Base-by-base conservation (phyloP, 2,113 vertebrate species). In the Neogobius melanostomus region DNA sequence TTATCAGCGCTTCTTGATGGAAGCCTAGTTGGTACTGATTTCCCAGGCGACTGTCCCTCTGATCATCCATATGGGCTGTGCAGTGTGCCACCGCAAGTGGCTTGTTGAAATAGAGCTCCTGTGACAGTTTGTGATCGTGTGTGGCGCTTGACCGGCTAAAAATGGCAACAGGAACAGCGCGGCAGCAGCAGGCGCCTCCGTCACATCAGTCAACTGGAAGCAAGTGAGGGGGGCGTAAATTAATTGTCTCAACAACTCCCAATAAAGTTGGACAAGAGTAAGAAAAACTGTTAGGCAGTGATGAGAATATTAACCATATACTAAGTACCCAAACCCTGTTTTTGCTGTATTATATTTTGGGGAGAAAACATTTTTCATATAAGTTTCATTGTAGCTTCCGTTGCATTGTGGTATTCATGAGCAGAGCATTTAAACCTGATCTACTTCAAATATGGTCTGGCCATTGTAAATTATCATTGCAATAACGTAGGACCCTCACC, bases 111-210 rank as follows among this genome's bases (percentile, higher is more conserved):
- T 79, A 75, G 71, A 81, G 78, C 77, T 74, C 71, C 68, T 72
- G 60, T 82, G 81, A 82, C 74, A 79, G 72, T 71, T 76, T 82
- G 82, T 74, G 77, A 73, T 61, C 21, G 53, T 65, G 21, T 54
- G 64, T 77, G 69, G 54, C 1, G 50, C 70, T 36, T 50, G 50
- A 72, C 74, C 69, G 48, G 66, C 81, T 88, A 81, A 88, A 85
- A 82, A 80, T 82, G 81, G 84, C 73, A 82, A 72, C 84, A 79
- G 71, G 77, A 71, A 47, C 63, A 82, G 76, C 69, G 69, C 69
- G 71, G 77, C 75, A 82, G 75, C 83, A 75, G 80, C 74, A 50
- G 36, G 52, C 61, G 9, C 66, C 50, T n/a, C 74, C 65, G 44
- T 66, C 57, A 62, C 67, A 60, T 80, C 77, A 63, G 28, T 81